Evolutionary conservation across 2,888 invertebrate species (phyloP).

Genomic region (Lasioglossum villosulum): DNA sequence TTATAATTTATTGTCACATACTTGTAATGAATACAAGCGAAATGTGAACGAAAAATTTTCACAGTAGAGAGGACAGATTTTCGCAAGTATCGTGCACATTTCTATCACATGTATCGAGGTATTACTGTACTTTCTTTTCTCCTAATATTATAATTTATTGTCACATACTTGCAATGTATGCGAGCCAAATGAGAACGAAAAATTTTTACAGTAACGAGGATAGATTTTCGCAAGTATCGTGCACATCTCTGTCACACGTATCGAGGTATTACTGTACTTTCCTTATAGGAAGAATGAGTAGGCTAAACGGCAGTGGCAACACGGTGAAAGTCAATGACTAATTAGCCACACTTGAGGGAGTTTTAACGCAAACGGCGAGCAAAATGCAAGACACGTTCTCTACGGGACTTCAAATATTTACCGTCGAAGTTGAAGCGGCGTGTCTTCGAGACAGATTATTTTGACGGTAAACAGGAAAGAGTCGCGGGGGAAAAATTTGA

Average conservation of each 20-base stretch:
- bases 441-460: conserved; percentile 13
- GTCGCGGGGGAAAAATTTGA: conserved; percentile 12
- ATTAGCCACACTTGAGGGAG: conserved; percentile 13
- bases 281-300: neutral
- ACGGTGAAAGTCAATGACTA: neutral
- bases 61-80: neutral
- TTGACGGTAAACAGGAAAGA: neutral
- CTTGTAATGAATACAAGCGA: too few relatives aligned
- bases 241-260: neutral
- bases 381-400: neutral
- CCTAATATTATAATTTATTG: too few relatives aligned
- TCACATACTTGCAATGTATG: too few relatives aligned
- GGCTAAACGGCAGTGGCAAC: neutral
- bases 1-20: too few relatives aligned
- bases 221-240: neutral
- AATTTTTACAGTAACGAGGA: neutral
- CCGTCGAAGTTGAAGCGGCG: conserved; percentile 7
- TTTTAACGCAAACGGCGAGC: neutral
- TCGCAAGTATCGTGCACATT: neutral
- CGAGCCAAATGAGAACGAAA: too few relatives aligned
- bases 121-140: too few relatives aligned
- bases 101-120: too few relatives aligned
- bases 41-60: too few relatives aligned
- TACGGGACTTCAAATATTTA: conserved; percentile 32
- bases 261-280: neutral